A percentile compares a stretch with the other conserved stretches of the same genome.
Evolutionary conservation across 92 coral and sea anemone species (phyloP).

Genomic region (Blastomussa wellsi): DNA sequence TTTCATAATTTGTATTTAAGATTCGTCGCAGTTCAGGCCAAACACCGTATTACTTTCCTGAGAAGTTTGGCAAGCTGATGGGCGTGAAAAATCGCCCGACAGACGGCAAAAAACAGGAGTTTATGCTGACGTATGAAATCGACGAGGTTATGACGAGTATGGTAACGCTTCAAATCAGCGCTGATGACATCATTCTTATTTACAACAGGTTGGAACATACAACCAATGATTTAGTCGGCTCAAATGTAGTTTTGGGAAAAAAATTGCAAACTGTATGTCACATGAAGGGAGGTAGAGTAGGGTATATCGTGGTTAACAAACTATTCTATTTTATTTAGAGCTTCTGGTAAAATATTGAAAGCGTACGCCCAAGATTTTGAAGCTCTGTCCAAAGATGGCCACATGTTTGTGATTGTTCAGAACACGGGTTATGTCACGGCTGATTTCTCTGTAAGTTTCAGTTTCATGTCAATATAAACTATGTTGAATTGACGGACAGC

Average conservation of each 20-base stretch:
- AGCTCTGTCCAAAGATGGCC: slow-evolving; percentile 89
- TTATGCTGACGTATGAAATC: slow-evolving; percentile 79
- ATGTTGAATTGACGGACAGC: neutral
- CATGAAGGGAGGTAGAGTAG: no score
- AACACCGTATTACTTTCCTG: slow-evolving; percentile 85
- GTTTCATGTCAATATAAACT: neutral
- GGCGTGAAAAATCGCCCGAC: slow-evolving; percentile 69
- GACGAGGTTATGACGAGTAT: slow-evolving; percentile 89
- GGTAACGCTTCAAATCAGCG: slow-evolving; percentile 96
- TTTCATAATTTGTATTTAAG: slow-evolving; percentile 33
- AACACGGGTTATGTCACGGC: slow-evolving; percentile 96
- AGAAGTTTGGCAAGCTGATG: slow-evolving; percentile 71
- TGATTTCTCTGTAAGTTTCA: slow-evolving; percentile 81
- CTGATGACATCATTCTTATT: slow-evolving; percentile 91
- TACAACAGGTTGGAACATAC: slow-evolving; percentile 74
- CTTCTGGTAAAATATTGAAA: slow-evolving; percentile 85
- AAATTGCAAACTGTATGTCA: neutral
- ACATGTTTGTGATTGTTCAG: slow-evolving; percentile 79
- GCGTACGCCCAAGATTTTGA: slow-evolving; percentile 94
- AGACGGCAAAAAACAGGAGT: slow-evolving; percentile 40
- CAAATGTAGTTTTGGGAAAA: no score
- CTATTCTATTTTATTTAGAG: slow-evolving; percentile 43
- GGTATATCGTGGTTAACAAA: neutral
- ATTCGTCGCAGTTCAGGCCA: slow-evolving; percentile 63
- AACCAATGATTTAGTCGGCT: neutral